These are phyloP conservation scores for Chloroceryle aenea DNA, from an alignment of 2,113 vertebrate genomes.

Conservation along the genomic window DNA sequence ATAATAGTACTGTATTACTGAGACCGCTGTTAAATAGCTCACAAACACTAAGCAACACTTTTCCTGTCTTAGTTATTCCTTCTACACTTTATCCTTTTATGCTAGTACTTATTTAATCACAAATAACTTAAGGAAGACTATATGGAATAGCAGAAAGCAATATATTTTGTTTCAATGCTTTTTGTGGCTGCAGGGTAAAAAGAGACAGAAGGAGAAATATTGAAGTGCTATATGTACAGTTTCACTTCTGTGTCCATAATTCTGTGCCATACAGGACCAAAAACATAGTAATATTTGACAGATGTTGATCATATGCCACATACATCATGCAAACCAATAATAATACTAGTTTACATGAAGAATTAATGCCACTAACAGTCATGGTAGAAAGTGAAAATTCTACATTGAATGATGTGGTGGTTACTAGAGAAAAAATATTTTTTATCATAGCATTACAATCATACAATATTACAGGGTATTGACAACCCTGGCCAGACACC, in stretches of 20 bases:
- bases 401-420: not conserved
- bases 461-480: not conserved
- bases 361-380: not conserved
- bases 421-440: not conserved
- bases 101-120: not conserved
- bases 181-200: not conserved
- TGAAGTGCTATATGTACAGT: not conserved
- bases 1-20: not conserved
- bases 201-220: not conserved
- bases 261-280: not conserved
- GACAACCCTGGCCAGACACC: not conserved
- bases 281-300: not conserved
- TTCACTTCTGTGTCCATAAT: not conserved
- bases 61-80: not conserved
- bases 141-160: not conserved
- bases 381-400: not conserved
- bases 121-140: not conserved
- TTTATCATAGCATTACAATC: not conserved
- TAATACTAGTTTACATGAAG: not conserved
- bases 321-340: not conserved
- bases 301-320: not conserved
- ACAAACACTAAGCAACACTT: slow-evolving; percentile 8
- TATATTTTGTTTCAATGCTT: not conserved
- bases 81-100: not conserved
- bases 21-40: not conserved